A percentile compares a stretch with the other conserved stretches of the same genome.
Evolutionary conservation across 2,888 invertebrate species (phyloP).

Genomic region (Thymelicus sylvestris): DNA sequence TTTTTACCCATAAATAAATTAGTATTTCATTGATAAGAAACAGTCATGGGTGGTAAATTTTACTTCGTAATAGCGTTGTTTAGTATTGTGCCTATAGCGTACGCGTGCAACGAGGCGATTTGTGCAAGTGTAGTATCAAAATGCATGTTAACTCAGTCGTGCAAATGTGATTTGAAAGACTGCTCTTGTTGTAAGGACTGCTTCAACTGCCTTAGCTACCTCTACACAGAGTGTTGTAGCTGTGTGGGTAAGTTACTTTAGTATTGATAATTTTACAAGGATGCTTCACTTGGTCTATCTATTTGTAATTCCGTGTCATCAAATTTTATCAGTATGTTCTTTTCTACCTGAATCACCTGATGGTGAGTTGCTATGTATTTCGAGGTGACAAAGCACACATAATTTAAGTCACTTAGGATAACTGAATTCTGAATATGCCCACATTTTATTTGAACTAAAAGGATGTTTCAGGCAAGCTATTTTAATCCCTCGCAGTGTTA

Average conservation of each 20-base stretch:
- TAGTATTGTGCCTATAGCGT: constrained; percentile 69
- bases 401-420: no score
- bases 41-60: constrained; percentile 68
- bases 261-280: not conserved
- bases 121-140: constrained; percentile 98
- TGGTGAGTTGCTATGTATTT: no score
- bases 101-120: constrained; percentile 95
- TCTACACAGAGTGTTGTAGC: constrained; percentile 97
- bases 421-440: no score
- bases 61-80: constrained; percentile 64
- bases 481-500: no score
- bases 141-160: constrained; percentile 97
- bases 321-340: no score
- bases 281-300: not conserved
- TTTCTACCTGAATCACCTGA: no score
- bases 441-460: no score
- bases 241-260: constrained; percentile 93
- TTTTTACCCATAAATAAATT: not conserved
- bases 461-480: no score
- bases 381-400: no score
- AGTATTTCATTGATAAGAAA: constrained; percentile 36
- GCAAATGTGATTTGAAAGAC: constrained; percentile 96
- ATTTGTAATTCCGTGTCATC: no score
- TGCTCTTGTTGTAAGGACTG: constrained; percentile 98
- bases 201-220: constrained; percentile 93